Evolutionary conservation across 1,140 invertebrate species (phyloP).

Genomic region (Magallana gigas): DNA sequence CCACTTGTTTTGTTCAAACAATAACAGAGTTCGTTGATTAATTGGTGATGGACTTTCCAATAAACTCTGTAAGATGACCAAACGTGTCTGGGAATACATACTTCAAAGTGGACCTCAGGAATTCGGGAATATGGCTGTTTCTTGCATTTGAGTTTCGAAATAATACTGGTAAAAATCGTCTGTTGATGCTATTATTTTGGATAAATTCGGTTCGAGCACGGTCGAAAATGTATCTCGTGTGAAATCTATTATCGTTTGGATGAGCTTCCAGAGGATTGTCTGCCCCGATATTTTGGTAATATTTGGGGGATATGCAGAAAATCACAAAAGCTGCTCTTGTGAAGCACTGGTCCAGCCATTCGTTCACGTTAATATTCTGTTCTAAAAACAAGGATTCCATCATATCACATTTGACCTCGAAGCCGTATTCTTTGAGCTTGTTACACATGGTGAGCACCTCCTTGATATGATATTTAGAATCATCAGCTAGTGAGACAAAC

Average conservation of each 20-base stretch:
- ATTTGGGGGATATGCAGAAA: conserved; percentile 33
- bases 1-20: no score
- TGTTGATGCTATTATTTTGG: conserved; percentile 27
- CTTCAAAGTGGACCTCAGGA: conserved; percentile 12
- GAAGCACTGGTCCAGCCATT: conserved; percentile 34
- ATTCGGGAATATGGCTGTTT: not conserved
- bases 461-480: conserved; percentile 35
- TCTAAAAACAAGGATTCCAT: conserved; percentile 24
- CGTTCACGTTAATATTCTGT: conserved; percentile 14
- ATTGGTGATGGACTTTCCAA: not conserved
- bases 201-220: conserved; percentile 35
- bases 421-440: conserved; percentile 1
- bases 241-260: conserved; percentile 27
- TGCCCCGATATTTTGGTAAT: not conserved
- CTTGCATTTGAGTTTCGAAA: conserved; percentile 21
- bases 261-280: not conserved
- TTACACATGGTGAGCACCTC: conserved; percentile 28
- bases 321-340: conserved; percentile 17
- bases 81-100: conserved; percentile 23
- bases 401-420: conserved; percentile 34
- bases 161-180: conserved; percentile 26
- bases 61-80: not conserved
- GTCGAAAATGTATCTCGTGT: conserved; percentile 40
- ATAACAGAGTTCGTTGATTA: no score
- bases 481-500: conserved; percentile 9